Conservation (phyloP, 2,888 invertebrate genomes). For the Diaprepes abbreviatus region DNA sequence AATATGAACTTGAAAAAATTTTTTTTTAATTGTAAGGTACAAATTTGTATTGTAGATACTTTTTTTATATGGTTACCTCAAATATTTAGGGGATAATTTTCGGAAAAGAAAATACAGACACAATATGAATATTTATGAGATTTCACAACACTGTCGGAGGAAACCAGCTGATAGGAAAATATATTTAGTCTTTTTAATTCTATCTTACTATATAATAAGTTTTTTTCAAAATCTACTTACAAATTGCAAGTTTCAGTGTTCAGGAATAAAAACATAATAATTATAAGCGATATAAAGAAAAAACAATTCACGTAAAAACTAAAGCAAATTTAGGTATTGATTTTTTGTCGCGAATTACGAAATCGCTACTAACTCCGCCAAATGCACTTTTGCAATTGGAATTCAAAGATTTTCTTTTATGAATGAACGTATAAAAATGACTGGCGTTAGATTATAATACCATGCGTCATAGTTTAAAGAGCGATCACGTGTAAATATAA, state of each 20-base stretch:
- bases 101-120: background rate
- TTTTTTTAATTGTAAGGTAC: no score
- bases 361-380: background rate
- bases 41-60: no score
- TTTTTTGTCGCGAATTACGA: constrained; percentile 16
- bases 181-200: background rate
- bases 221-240: no score
- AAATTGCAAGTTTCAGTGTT: no score
- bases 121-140: background rate
- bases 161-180: background rate
- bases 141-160: constrained; percentile 3
- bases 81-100: no score
- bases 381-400: constrained; percentile 29
- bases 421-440: constrained; percentile 41
- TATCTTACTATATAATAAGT: background rate
- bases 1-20: no score
- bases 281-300: no score
- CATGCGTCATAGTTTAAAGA: constrained; percentile 56
- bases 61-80: no score
- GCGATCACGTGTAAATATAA: constrained; percentile 52
- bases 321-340: constrained; percentile 29
- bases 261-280: no score
- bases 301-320: no score
- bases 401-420: constrained; percentile 38
- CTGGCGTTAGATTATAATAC: constrained; percentile 29